Percentiles rank a stretch among this genome's conserved stretches.
Evolutionary conservation across 2,888 invertebrate genomes (phyloP).

Genomic region (Stenoptilia bipunctidactyla): DNA sequence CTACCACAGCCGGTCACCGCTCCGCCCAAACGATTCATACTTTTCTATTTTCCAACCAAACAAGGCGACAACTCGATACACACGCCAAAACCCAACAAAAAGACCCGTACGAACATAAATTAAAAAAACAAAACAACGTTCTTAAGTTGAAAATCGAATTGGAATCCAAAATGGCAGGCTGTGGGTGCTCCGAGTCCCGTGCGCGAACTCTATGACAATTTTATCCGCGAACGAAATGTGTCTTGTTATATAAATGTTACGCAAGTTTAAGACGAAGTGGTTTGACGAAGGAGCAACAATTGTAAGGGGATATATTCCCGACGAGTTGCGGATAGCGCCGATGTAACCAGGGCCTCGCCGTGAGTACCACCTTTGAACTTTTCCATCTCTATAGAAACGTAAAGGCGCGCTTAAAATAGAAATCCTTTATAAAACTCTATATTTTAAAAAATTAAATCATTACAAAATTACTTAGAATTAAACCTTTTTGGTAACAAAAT

Average conservation of each 20-base stretch:
- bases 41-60: constrained; percentile 58
- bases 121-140: too few relatives aligned
- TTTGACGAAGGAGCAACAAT: constrained; percentile 40
- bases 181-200: constrained; percentile 27
- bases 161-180: constrained; percentile 57
- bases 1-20: constrained; percentile 58
- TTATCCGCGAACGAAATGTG: constrained; percentile 40
- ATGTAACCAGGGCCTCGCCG: constrained; percentile 45
- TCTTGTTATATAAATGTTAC: constrained; percentile 64
- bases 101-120: neutral
- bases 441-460: too few relatives aligned
- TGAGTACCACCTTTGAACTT: constrained; percentile 34
- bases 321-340: constrained; percentile 34
- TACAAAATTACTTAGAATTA: too few relatives aligned
- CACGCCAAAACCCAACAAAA: constrained; percentile 8
- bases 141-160: too few relatives aligned
- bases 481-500: too few relatives aligned
- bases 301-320: constrained; percentile 32
- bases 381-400: too few relatives aligned
- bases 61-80: constrained; percentile 34
- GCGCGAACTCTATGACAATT: constrained; percentile 40
- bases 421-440: too few relatives aligned
- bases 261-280: constrained; percentile 52
- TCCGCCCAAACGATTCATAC: constrained; percentile 52
- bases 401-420: too few relatives aligned